These are phyloP conservation scores for Dendrocincla tyrannina DNA, from an alignment of 2,797 vertebrate genomes.

Conservation along the genomic window DNA sequence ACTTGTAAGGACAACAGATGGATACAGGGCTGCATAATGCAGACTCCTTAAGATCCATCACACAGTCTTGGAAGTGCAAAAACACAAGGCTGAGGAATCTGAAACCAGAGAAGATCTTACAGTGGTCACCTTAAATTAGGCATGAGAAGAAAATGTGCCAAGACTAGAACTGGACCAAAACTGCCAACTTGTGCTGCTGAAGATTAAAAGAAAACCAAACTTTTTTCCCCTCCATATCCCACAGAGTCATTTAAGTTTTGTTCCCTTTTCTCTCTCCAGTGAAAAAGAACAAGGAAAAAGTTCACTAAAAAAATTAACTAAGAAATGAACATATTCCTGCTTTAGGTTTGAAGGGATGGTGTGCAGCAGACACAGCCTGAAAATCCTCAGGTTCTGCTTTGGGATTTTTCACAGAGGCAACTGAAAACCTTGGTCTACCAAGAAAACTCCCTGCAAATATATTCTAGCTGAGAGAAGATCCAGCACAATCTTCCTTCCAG, in stretches of 20 bases:
- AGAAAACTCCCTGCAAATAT: background rate
- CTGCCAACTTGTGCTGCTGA: background rate
- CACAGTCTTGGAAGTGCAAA: constrained; percentile 28
- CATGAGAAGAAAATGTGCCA: constrained; percentile 13
- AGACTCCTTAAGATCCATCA: constrained; percentile 38
- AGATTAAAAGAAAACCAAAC: constrained; percentile 24
- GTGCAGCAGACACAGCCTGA: background rate
- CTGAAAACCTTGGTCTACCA: background rate
- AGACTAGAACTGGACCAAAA: constrained; percentile 12
- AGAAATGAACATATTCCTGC: background rate
- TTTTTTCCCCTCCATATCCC: background rate
- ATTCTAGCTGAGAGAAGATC: background rate
- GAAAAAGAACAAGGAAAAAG: background rate
- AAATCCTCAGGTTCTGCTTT: background rate
- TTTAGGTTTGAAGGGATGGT: fast-evolving
- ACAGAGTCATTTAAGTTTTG: background rate
- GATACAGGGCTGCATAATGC: constrained; percentile 56
- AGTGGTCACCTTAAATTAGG: constrained; percentile 53
- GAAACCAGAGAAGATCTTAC: constrained; percentile 43
- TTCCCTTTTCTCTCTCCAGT: background rate
- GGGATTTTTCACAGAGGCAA: background rate
- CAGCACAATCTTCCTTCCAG: background rate
- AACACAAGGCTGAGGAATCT: constrained; percentile 38
- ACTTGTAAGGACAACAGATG: constrained; percentile 72
- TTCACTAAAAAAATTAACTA: background rate